Evolutionary conservation across 2,797 vertebrate genomes (phyloP), one percentile per base, ranked within the genome.

Genomic region (Hemibagrus guttatus): DNA sequence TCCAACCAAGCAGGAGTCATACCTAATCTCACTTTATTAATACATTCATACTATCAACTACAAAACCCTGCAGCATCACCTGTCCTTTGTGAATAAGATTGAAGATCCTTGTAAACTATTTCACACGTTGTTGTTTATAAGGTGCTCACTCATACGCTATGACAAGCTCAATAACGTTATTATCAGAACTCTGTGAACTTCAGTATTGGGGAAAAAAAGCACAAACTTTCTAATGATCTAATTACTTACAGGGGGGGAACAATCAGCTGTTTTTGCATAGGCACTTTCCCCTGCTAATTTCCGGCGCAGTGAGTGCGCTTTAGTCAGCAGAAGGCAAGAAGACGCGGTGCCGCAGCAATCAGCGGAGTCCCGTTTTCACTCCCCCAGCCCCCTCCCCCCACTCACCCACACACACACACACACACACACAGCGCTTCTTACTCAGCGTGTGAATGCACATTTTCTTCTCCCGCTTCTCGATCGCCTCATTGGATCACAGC

Each of bases 301-400:
- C 78, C 84, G 64, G 71, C 82, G 69, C 74, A 85, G 58, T 21
- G 59, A 80, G 86, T 74, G 61, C 81, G 81, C 83, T 86, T 90
- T 81, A 74, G 85, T 90, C 89, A 90, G 89, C 89, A 90, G 78
- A 88, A 71, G 49, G 64, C 52, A 17, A 42, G 49, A 69, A 71
- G 61, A 63, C 72, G 68, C 82, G 61, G 58, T 85, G 79, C 84
- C 72, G 87, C 85, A 79, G 84, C 90, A 90, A 87, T 90, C 87
- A 90, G 88, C 86, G 84, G 87, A 90, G 89, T 66, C 75, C 39
- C 75, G 66, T 82, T 63, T 76, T 61, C 74, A 49, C 52, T 61
- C 69, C 12, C 79, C 39, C 84, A 79, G 75, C 5, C 35, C 58
- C 46, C 81, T 39, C 13, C 54, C 82, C 56, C 58, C 80, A 16